phyloP scores from a whole-genome alignment of 2,113 vertebrate species.

The Ibidorhyncha struthersii region DNA sequence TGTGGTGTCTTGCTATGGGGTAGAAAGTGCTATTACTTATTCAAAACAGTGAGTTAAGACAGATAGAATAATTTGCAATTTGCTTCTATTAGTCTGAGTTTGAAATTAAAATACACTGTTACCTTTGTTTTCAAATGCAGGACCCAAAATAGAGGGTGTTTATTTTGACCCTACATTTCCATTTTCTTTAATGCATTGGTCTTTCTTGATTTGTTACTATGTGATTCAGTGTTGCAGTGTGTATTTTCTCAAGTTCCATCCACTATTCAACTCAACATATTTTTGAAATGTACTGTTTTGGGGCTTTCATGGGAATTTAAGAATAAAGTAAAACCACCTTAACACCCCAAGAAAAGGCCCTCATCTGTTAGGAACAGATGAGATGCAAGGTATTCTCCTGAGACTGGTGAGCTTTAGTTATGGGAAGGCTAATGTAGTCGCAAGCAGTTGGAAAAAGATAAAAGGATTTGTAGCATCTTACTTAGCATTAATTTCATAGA shows the following conservation, averaged over 20 bases:
- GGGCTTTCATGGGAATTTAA: neutral
- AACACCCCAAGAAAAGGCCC: neutral
- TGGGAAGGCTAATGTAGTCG: neutral
- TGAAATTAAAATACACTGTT: neutral
- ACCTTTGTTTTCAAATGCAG: neutral
- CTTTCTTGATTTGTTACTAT: neutral
- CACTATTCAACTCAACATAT: neutral
- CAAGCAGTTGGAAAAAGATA: neutral
- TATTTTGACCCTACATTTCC: constrained; percentile 6
- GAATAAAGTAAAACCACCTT: neutral
- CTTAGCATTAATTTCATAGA: neutral
- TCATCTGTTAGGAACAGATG: neutral
- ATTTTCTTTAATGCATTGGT: neutral
- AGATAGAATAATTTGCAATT: neutral
- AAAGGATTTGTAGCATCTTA: neutral
- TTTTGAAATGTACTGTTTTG: neutral
- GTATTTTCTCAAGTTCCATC: neutral
- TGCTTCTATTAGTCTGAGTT: neutral
- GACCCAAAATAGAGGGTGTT: neutral
- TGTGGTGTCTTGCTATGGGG: neutral
- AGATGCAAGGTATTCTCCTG: neutral
- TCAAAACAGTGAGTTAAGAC: neutral
- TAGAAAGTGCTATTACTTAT: neutral
- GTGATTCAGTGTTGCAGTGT: neutral
- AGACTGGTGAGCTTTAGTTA: neutral